Evolutionary conservation across 2,113 vertebrate genomes (phyloP).

Genomic region (Hemichromis elongatus): DNA sequence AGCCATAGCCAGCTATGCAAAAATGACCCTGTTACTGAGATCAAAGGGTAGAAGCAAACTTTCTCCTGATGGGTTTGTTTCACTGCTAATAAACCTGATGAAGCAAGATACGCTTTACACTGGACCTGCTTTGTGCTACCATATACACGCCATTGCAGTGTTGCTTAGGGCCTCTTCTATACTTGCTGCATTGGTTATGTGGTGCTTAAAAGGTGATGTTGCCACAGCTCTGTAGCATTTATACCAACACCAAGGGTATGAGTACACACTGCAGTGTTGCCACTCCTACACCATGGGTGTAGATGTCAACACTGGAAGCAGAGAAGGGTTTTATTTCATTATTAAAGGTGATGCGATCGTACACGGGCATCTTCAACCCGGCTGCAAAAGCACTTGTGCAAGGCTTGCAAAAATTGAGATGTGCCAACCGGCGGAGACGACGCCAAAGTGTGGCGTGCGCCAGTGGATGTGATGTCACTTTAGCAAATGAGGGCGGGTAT

Average conservation of each 20-base stretch:
- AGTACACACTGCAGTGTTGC: background rate
- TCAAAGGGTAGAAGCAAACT: background rate
- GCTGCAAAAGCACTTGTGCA: fast-evolving
- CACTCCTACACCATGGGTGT: background rate
- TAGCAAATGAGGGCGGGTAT: background rate
- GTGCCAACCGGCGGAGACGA: background rate
- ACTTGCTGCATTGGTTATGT: background rate
- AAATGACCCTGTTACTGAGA: background rate
- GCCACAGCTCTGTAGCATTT: background rate
- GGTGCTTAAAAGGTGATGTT: background rate
- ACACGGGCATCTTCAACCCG: background rate
- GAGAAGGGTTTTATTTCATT: background rate
- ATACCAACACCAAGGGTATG: background rate
- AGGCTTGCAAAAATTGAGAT: background rate
- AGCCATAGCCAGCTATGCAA: background rate
- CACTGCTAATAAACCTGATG: background rate
- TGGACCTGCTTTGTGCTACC: background rate
- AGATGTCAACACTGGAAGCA: background rate
- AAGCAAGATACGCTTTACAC: background rate
- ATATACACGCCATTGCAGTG: too few relatives aligned
- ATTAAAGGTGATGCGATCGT: background rate
- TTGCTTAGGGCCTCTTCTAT: background rate
- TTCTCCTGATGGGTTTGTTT: background rate
- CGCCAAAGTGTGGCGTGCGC: background rate
- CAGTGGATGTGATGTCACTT: background rate